Evolutionary conservation across 1,140 invertebrate species (phyloP), one percentile per base, ranked within the genome.

Genomic region (Melitaea cinxia): DNA sequence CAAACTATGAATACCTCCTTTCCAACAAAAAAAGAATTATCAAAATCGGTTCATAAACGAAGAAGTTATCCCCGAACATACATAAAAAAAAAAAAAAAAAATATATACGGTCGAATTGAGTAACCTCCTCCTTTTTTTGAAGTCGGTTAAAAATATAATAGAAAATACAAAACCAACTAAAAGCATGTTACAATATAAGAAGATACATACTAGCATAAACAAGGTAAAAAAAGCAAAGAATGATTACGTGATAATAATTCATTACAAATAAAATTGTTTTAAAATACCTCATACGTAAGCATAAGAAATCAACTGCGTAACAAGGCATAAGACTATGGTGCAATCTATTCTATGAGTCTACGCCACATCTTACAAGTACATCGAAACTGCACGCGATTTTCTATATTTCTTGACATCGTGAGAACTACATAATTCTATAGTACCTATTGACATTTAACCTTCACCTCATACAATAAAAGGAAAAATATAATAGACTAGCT

Each of bases 331-430:
- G 21, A 50, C 23, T 54, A 30, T 59, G 55, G 37, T 57, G 55
- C 24, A 60, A 60, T 47, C 47, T n/a, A 28, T 33, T 45, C 23
- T 21, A 23, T 23, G 42, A 12, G 1, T 47, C 33, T 60, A 60
- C 58, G 33, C 28, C 28, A 19, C 47, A 49, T 42, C 23, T 30
- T 47, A 49, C 12, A 47, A 45, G 56, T 47, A 47, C 14, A 15
- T 58, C 17, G 12, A 21, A 28, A 60, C 47, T 37, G 21, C 58
- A 60, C 47, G 58, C 58, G 58, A 60, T 60, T 47, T 23, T 21
- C 42, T 12, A 47, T 47, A 47, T 23, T 23, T 21, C 42, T 47
- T 47, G 42, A 47, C 42, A 21, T 24, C 21, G 42, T 47, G 42
- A 23, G 42, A 47, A 47, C 21, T 47, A 47, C 42, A 10, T 47